These are phyloP conservation scores for Acleris holmiana DNA, from an alignment of 2,888 invertebrate genomes.

Conservation along the genomic window DNA sequence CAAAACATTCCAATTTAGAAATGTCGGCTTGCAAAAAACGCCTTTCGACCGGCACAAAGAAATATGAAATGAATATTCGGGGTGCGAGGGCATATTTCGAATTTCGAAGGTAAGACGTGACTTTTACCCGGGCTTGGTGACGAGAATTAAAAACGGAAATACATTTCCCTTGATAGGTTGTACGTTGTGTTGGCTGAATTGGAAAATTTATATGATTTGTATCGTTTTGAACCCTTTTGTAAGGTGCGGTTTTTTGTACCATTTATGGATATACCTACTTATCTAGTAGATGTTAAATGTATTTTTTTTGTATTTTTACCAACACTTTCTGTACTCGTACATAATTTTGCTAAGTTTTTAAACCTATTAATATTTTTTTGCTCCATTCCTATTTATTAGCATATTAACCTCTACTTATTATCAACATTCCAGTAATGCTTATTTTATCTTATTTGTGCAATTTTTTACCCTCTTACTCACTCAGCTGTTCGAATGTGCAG, in stretches of 20 bases:
- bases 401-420: too few relatives aligned
- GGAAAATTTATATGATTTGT: background rate
- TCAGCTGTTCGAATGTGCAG: too few relatives aligned
- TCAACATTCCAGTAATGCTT: background rate
- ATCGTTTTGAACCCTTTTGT: background rate
- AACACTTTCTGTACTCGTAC: too few relatives aligned
- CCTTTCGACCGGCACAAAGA: conserved; percentile 48
- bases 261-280: too few relatives aligned
- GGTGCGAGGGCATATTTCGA: conserved; percentile 37
- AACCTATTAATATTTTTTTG: too few relatives aligned
- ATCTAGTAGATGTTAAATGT: too few relatives aligned
- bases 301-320: too few relatives aligned
- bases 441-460: too few relatives aligned
- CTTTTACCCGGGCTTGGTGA: conserved; percentile 20
- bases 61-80: conserved; percentile 52
- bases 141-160: conserved; percentile 28
- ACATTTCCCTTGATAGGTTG: conserved; percentile 17
- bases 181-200: conserved; percentile 17
- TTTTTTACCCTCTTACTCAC: too few relatives aligned
- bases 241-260: too few relatives aligned
- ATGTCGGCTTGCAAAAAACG: conserved; percentile 49
- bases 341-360: too few relatives aligned
- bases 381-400: too few relatives aligned
- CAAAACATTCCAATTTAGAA: conserved; percentile 64
- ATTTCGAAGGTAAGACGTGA: conserved; percentile 36